Base-by-base conservation (phyloP, 37 sponge, comb jelly and placozoan species). In the Petrosia ficiformis region DNA sequence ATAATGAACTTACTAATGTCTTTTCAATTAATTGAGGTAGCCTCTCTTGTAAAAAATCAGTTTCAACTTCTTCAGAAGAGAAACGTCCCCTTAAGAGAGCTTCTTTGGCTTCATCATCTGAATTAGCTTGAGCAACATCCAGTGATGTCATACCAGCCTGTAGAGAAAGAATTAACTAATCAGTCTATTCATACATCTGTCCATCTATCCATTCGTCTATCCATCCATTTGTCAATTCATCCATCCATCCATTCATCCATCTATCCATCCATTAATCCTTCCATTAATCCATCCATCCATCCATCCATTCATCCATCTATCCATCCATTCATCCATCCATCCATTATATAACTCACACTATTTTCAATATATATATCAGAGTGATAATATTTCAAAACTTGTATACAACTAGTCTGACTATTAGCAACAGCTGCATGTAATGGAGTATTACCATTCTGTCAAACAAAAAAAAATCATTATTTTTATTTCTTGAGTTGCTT, bases 61-160 rank as follows among this genome's bases (percentile, higher is more conserved):
- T 86, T 65, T 90, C 91, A 1, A 85, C 35, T 25, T 74, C 79
- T 75, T 90, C 91, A 4, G 69, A 44, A 8, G 74, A 44, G 69
- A 90, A 90, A 2, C 91, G 57, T 33, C 68, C 36, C 2, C 77
- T 59, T 5, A 90, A 61, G n/a, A 90, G 70, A 4, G 74, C 77
- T 63, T 90, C 91, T 66, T 90, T 90, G 22, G 77, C 82, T 39
- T 90, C 86, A 61, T 90, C 91, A 6, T 42, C 82, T 37, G 26
- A 43, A 26, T 11, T n/a, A 5, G 56, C 84, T 8, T 77, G 61
- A 32, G 80, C 77, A 21, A 90, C 3, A 10, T 77, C 82, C 32
- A 90, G 37, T 10, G 82, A 76, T 28, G 86, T 82, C 57, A 66
- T 77, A 4, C 66, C 66, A 67, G 63, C 57, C 80, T 87, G 65